Evolutionary conservation across 2,888 invertebrate genomes (phyloP), one percentile per base, ranked within the genome.

Genomic region (Strigamia crassipes): DNA sequence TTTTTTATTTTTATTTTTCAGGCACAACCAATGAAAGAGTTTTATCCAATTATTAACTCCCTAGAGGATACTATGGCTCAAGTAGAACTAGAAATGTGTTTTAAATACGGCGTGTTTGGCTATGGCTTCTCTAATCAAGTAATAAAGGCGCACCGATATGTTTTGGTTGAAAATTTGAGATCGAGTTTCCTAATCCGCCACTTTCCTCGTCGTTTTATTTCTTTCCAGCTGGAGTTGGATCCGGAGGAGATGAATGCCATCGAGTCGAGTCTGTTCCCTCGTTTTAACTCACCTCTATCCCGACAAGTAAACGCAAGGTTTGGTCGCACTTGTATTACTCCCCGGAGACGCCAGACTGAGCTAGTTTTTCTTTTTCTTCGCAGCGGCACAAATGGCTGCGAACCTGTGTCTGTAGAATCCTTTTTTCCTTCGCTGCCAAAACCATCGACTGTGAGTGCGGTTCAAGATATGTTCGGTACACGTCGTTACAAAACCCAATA

Each of bases 291-390:
- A 15, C 0, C 77, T n/a, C 34, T 15, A 38, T 34, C 31, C 38
- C 77, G 77, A n/a, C 77, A 77, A 77, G 77, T 77, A 77, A 38
- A 77, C 18, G 34, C 31, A 38, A 77, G 77, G 77, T 77, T 34
- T 15, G 56, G 56, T n/a, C 56, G 56, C 56, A 18, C 6, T 56
- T 18, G 8, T 56, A 56, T 56, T 18, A 56, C 56, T 56, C 56
- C 56, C 56, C n/a, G 56, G 56, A 56, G 56, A 56, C 56, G 18
- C 18, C 56, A 18, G 18, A 56, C 56, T 56, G 56, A 56, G 56
- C 56, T 18, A 15, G 9, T 9, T 18, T 56, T 56, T 18, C n/a
- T 56, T 18, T 56, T 56, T 8, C n/a, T 8, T 56, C 18, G 56
- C 18, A 56, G 56, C n/a, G 56, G 56, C 18, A 56, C 56, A 18